Percentiles rank a stretch among this genome's conserved stretches.
Evolutionary conservation across 2,888 invertebrate genomes (phyloP).

Genomic region (Clivina fossor): DNA sequence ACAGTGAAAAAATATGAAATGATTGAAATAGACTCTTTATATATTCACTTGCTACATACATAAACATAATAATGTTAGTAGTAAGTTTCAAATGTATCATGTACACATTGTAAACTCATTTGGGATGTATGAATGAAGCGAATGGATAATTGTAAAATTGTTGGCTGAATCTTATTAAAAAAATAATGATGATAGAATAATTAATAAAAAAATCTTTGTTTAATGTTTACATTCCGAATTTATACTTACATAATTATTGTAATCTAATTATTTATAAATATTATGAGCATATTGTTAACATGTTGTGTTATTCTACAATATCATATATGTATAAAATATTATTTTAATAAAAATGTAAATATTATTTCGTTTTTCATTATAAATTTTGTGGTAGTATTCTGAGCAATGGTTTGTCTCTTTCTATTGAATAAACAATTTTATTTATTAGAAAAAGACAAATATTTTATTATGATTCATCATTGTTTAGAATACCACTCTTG

Average conservation of each 20-base stretch:
- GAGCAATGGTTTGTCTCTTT: background rate
- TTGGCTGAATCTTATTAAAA: constrained; percentile 23
- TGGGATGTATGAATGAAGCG: too few relatives aligned
- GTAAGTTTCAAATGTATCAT: too few relatives aligned
- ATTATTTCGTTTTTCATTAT: constrained; percentile 16
- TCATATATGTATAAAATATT: constrained; percentile 51
- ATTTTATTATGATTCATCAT: too few relatives aligned
- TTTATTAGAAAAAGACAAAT: too few relatives aligned
- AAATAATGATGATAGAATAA: constrained; percentile 13
- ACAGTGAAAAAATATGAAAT: too few relatives aligned
- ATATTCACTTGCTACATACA: too few relatives aligned
- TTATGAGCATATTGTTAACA: constrained; percentile 33
- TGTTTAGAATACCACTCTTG: too few relatives aligned
- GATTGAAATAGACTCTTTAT: too few relatives aligned
- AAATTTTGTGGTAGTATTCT: background rate
- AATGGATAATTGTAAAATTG: too few relatives aligned
- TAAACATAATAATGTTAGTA: too few relatives aligned
- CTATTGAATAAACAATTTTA: too few relatives aligned
- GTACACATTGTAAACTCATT: too few relatives aligned
- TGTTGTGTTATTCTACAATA: constrained; percentile 46
- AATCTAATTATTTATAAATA: constrained; percentile 30
- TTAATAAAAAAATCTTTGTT: constrained; percentile 31
- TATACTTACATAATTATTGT: constrained; percentile 31
- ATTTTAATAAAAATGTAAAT: constrained; percentile 50
- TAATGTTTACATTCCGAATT: constrained; percentile 34